Evolutionary conservation across 2,113 vertebrate genomes (phyloP).

Genomic region (Zeus faber): DNA sequence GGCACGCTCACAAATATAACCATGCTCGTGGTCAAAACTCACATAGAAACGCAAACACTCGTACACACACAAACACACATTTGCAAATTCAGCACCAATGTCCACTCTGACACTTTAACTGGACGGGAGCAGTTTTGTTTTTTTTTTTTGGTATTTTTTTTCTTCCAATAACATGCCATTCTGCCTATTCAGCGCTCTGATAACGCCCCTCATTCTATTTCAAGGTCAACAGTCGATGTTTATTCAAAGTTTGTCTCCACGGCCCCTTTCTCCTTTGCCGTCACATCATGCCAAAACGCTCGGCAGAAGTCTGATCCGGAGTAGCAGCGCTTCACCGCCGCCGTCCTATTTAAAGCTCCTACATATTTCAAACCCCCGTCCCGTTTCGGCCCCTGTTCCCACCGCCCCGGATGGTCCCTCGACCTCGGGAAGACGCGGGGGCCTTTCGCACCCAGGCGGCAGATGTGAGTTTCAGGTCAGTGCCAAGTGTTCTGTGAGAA

Average conservation of each 20-base stretch:
- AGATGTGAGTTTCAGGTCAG: slow-evolving; percentile 31
- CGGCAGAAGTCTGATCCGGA: slow-evolving; percentile 18
- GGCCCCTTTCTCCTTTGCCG: slow-evolving; percentile 9
- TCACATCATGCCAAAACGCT: slow-evolving; percentile 31
- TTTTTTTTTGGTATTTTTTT: slow-evolving; percentile 32
- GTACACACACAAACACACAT: background rate
- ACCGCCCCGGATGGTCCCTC: slow-evolving; percentile 10
- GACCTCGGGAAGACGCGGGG: slow-evolving; percentile 1
- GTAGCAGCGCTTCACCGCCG: slow-evolving; percentile 8
- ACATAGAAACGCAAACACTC: background rate
- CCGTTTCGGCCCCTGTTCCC: slow-evolving; percentile 27
- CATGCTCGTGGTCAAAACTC: background rate
- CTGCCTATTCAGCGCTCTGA: slow-evolving; percentile 23
- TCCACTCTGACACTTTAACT: slow-evolving; percentile 7
- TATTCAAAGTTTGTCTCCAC: slow-evolving; percentile 31
- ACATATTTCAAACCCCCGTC: slow-evolving; percentile 45
- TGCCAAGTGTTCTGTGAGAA: slow-evolving; percentile 54
- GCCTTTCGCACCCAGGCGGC: slow-evolving; percentile 18
- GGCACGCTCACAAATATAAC: background rate
- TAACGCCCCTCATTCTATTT: slow-evolving; percentile 16
- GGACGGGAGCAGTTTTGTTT: background rate
- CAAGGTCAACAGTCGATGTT: slow-evolving; percentile 38
- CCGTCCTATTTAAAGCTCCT: slow-evolving; percentile 28
- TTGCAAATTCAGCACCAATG: background rate
- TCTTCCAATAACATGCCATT: slow-evolving; percentile 22